Evolutionary conservation across 2,113 vertebrate species (phyloP), one percentile per base, ranked within the genome.

Genomic region (Cyprinodon tularosa): DNA sequence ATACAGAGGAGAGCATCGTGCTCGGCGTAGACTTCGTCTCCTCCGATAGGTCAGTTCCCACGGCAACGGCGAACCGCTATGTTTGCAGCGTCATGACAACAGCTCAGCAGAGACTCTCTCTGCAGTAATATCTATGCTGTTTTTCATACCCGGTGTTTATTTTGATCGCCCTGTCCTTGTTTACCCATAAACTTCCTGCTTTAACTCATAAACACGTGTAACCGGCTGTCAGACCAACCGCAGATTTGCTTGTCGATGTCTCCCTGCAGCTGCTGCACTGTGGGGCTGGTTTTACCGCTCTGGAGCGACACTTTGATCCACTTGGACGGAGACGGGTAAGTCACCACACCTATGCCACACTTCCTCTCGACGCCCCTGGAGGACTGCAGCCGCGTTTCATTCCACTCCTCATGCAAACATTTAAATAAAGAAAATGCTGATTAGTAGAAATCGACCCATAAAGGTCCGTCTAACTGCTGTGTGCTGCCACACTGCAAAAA

Each of bases 241-340:
- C 2, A 10, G 13, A 9, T 17, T 67, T 77, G 62, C 82, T 66
- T 68, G 3, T 72, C 38, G 86, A 89, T 92, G 50, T 67, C n/a
- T 74, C 84, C 92, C 7, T 78, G 95, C 87, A 97, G 95, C 85
- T 93, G 94, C 78, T 99, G 98, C 68, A 96, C 96, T 0, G 96
- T 99, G 93, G 98, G 98, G 61, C 93, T 99, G 88, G 97, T 99
- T 87, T 93, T 99, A 88, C 97, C 98, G 0, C 95, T 99, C 88
- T 99, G 98, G 98, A 99, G 97, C 48, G 97, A 99, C 93, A 97
- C 98, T 12, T 89, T 97, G 82, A 99, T 99, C 90, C 98, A 99
- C 94, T 91, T 99, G 96, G 98, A 99, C 22, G 98, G 98, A 80
- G 98, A 99, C 60, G 98, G 98, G 98, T 99, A 94, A 96, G 96